Base-by-base conservation (phyloP, 2,113 vertebrate genomes). In the Mandrillus leucophaeus region DNA sequence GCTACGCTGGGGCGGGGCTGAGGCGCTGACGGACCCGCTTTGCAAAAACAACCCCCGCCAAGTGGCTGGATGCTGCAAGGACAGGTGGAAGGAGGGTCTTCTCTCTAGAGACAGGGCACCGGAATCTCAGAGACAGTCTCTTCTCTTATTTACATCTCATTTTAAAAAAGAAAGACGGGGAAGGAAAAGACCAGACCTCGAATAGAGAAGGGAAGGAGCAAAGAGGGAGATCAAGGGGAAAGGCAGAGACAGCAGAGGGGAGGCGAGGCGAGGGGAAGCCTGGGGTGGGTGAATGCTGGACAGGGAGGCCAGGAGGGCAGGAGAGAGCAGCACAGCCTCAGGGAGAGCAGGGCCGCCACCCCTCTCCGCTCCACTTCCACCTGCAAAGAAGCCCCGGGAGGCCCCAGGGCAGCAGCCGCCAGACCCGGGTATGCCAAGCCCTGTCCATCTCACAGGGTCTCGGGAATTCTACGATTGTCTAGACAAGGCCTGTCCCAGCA, bases 401-500 rank as follows among this genome's bases (percentile, higher is more conserved):
- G 17, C 16, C 17, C 8, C 68, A 8, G 17, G 66, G 7, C 35
- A 70, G 68, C 6, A 70, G 68, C 68, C 0, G 1, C 68, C 35
- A 70, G 17, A 70, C 17, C 68, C 17, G 1, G 66, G 14, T 35
- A 32, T 35, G 32, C 66, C 66, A 4, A 17, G 66, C 66, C 32
- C 66, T 17, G 64, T 68, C 30, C 6, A 35, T 32, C 66, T 35
- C 66, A 35, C 6, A 70, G 35, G 7, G 68, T 20, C 68, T 38
- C 4, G 0, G 8, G 68, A 70, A n/a, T 70, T n/a, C 18, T 16
- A 3, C 0, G 22, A n/a, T 23, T 0, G 12, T n/a, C 22, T 16
- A 45, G 55, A 52, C n/a, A 78, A n/a, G 23, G 30, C 52, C 35
- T 13, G 14, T 43, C 10, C 38, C 1, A 0, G 12, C 0, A 10